These are phyloP conservation scores for Hylaeus volcanicus DNA, from an alignment of 1,140 invertebrate species.

Conservation along the genomic window DNA sequence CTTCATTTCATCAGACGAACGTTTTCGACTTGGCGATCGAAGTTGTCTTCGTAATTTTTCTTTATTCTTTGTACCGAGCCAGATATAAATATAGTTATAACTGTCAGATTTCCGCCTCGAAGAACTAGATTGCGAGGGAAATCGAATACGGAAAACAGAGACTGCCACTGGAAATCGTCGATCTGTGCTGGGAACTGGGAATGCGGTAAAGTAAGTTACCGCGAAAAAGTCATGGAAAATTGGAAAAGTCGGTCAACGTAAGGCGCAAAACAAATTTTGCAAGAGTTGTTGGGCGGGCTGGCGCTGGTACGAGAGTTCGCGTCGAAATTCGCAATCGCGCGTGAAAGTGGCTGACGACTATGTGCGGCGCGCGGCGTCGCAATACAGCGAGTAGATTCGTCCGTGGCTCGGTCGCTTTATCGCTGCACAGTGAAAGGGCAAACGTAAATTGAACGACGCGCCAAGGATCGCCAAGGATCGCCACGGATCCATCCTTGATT, in stretches of 20 bases:
- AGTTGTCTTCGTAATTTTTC: too few relatives aligned
- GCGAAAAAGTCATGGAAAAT: not conserved
- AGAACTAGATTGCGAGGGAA: too few relatives aligned
- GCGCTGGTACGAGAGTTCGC: not conserved
- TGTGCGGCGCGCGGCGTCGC: not conserved
- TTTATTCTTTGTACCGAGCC: too few relatives aligned
- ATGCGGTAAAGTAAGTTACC: too few relatives aligned
- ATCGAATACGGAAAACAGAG: too few relatives aligned
- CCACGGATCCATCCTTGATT: too few relatives aligned
- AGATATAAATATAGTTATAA: too few relatives aligned
- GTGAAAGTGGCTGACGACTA: constrained; percentile 62
- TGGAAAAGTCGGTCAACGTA: constrained; percentile 24
- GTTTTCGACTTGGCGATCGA: too few relatives aligned
- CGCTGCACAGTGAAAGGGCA: constrained; percentile 59
- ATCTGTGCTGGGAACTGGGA: too few relatives aligned
- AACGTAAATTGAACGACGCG: constrained; percentile 30
- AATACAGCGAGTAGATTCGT: constrained; percentile 18
- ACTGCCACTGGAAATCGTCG: too few relatives aligned
- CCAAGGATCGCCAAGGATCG: not conserved
- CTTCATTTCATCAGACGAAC: too few relatives aligned
- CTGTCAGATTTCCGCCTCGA: too few relatives aligned
- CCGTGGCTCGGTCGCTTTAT: constrained; percentile 24
- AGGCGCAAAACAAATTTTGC: constrained; percentile 35
- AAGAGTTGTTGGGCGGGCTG: constrained; percentile 1
- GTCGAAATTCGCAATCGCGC: constrained; percentile 54